Evolutionary conservation across 2,888 invertebrate species (phyloP).

Genomic region (Hyalella azteca): DNA sequence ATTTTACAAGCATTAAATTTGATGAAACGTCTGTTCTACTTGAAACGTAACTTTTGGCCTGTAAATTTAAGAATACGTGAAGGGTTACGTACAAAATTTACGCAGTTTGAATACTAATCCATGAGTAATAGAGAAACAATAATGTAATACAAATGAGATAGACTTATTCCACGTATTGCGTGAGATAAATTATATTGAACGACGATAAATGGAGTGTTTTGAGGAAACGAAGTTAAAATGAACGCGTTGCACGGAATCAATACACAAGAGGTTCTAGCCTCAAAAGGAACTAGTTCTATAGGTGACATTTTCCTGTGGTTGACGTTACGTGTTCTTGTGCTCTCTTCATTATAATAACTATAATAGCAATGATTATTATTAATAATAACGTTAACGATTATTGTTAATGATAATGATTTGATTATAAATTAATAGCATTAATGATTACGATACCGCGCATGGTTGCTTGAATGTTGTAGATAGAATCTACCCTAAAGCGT

Average conservation of each 20-base stretch:
- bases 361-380: neutral
- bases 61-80: too few species aligned
- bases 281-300: neutral
- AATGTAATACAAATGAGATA: neutral
- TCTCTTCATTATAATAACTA: conserved; percentile 26
- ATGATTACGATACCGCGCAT: conserved; percentile 7
- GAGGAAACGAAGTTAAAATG: too few species aligned
- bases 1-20: too few species aligned
- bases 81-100: neutral
- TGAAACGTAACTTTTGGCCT: too few species aligned
- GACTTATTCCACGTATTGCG: too few species aligned
- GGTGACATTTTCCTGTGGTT: neutral
- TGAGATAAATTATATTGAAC: too few species aligned
- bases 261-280: too few species aligned
- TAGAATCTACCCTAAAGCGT: neutral
- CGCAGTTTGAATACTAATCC: neutral
- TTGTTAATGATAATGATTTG: conserved; percentile 16
- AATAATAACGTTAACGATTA: conserved; percentile 8
- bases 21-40: too few species aligned
- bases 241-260: too few species aligned
- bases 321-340: conserved; percentile 1
- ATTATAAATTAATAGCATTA: neutral
- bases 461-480: conserved; percentile 25
- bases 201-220: too few species aligned
- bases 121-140: neutral